Evolutionary conservation across 2,797 vertebrate species (phyloP).

Genomic region (Schizopygopsis malacanthus): DNA sequence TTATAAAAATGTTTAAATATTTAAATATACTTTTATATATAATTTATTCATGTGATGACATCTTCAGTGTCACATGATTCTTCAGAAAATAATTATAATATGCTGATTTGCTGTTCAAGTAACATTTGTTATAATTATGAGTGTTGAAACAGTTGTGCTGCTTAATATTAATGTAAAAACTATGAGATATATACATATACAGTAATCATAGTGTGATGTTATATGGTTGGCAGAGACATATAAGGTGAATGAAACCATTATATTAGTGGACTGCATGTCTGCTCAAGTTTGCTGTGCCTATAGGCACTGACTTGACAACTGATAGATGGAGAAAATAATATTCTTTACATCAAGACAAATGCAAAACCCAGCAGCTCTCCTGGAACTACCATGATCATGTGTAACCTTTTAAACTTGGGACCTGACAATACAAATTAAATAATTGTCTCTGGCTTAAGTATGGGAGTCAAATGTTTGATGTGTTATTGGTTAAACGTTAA

Average conservation of each 20-base stretch:
- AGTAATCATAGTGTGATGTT: conserved; percentile 14
- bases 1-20: neutral
- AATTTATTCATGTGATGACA: too few species aligned
- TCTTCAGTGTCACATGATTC: neutral
- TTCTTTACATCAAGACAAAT: neutral
- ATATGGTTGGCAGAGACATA: conserved; percentile 14
- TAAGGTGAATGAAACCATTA: conserved; percentile 26
- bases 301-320: conserved; percentile 35
- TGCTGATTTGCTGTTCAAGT: neutral
- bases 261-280: conserved; percentile 6
- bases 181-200: neutral
- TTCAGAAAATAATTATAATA: neutral
- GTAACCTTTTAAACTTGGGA: neutral
- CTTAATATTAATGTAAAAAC: neutral
- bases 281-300: conserved; percentile 29
- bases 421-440: neutral
- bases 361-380: neutral
- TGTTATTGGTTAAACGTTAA: neutral
- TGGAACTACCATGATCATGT: neutral
- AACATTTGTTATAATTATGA: neutral
- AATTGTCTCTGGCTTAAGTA: neutral
- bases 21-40: neutral
- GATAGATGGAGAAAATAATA: neutral
- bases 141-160: neutral
- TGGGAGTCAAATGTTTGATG: neutral